Evolutionary conservation across 2,888 invertebrate species (phyloP), one percentile per base, ranked within the genome.

Genomic region (Agonopterix heracliana): DNA sequence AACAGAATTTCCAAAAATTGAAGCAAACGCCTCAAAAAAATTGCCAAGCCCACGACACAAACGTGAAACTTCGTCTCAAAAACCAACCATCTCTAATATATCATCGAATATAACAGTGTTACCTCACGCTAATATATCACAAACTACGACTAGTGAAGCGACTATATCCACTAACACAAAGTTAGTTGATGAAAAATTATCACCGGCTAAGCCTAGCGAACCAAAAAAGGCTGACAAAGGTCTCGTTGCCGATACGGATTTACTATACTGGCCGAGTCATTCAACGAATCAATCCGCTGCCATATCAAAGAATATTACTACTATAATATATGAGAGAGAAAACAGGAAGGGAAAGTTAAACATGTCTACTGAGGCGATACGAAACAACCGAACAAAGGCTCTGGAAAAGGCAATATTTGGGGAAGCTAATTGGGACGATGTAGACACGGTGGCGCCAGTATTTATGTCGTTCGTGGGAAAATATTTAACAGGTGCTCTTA

Each of bases 381-480:
- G 63, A 9, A 66, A 60, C 26, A 78, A 85, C 53, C 79, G 72
- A 38, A 78, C 78, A 3, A 64, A 59, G 51, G 74, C 68, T 26
- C 56, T 85, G 51, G 81, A 85, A 61, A 74, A 75, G 54, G 83
- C 78, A 41, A 79, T 86, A 71, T 86, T 86, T 53, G 83, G 83
- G 26, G 68, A 83, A 38, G 75, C 81, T 1, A 70, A 88, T 54
- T 87, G 88, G 87, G 69, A 81, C 52, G 81, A 88, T 50, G 66
- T 85, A 3, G 79, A 78, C 50, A 65, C 73, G n/a, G 74, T 86
- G 8, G 80, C 74, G 10, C 84, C 85, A 12, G 75, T 77, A 9
- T 83, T 87, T 50, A 69, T 83, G 60, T 82, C 84, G 9, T 84
- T 85, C 53, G 71, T 86, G 7, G 88, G 88, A 9, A 88, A 88